phyloP scores from a whole-genome alignment of 2,888 invertebrate species.

The Ctena decussata region DNA sequence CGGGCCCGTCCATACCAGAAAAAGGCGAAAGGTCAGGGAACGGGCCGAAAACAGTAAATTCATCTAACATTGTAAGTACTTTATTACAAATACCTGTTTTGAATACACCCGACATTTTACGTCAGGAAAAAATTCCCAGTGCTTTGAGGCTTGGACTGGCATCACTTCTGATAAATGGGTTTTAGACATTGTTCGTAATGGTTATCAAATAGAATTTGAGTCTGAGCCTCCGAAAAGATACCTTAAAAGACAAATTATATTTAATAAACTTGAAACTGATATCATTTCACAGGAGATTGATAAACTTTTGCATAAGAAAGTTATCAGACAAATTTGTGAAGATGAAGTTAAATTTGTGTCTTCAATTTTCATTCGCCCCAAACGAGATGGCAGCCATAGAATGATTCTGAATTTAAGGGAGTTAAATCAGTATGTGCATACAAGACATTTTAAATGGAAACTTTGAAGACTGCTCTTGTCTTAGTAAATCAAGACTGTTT shows the following conservation, averaged over 20 bases:
- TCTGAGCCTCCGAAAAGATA: not conserved
- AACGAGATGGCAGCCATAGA: slow-evolving; percentile 43
- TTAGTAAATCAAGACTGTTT: slow-evolving; percentile 46
- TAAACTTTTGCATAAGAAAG: not conserved
- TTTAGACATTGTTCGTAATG: slow-evolving; percentile 10
- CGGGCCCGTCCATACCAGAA: not conserved
- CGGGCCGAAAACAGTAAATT: too few relatives aligned
- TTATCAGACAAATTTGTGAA: not conserved
- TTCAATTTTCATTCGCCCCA: slow-evolving; percentile 41
- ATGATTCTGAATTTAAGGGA: slow-evolving; percentile 54
- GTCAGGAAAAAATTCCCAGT: not conserved
- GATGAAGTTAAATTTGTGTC: not conserved
- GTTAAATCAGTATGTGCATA: slow-evolving; percentile 42
- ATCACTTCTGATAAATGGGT: not conserved
- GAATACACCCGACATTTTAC: not conserved
- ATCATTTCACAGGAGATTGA: not conserved
- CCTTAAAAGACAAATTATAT: not conserved
- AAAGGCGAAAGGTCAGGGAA: not conserved
- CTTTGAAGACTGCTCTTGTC: slow-evolving; percentile 34
- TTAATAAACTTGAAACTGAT: not conserved
- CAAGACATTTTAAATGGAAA: slow-evolving; percentile 66
- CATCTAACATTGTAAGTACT: not conserved
- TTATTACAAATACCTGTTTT: not conserved
- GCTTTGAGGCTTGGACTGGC: not conserved
- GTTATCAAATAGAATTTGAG: slow-evolving; percentile 8